phyloP scores from a whole-genome alignment of 2,888 invertebrate species.

The Nomada fucata region DNA sequence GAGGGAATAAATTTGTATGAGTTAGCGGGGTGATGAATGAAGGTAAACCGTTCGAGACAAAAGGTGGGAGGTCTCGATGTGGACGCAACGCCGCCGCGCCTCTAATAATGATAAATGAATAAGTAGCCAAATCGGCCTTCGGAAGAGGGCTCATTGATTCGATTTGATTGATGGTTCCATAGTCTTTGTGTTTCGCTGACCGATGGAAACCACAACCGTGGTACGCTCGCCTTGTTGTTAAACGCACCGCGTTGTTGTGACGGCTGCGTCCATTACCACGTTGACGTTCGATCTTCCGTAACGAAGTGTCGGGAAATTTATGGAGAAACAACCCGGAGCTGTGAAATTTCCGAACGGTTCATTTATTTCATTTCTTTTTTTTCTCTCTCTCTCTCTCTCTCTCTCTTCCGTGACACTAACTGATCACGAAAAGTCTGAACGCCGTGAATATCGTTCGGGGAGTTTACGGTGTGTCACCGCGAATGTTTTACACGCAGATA shows the following conservation, averaged over 20 bases:
- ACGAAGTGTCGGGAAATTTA: conserved; percentile 39
- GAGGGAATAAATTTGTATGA: conserved; percentile 50
- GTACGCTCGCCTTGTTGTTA: conserved; percentile 60
- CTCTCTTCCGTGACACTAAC: too few species aligned
- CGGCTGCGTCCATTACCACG: conserved; percentile 49
- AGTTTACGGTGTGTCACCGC: too few species aligned
- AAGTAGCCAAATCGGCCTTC: conserved; percentile 81
- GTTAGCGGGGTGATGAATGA: conserved; percentile 63
- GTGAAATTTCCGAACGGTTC: neutral
- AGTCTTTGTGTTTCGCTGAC: conserved; percentile 64
- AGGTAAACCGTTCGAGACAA: conserved; percentile 58
- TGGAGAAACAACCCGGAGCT: conserved; percentile 15
- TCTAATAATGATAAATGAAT: conserved; percentile 83
- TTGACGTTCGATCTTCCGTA: conserved; percentile 42
- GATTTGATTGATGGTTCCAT: conserved; percentile 78
- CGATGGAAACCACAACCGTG: conserved; percentile 57
- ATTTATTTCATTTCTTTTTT: neutral
- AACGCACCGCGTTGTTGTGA: conserved; percentile 51
- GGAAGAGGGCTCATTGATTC: conserved; percentile 80
- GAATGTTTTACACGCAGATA: too few species aligned
- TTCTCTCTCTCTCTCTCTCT: too few species aligned
- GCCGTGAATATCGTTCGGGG: too few species aligned
- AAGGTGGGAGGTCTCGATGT: conserved; percentile 63
- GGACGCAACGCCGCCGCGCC: conserved; percentile 61
- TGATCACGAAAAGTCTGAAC: too few species aligned